Base-by-base conservation (phyloP, 2,797 vertebrate species). In the Acomys russatus region DNA sequence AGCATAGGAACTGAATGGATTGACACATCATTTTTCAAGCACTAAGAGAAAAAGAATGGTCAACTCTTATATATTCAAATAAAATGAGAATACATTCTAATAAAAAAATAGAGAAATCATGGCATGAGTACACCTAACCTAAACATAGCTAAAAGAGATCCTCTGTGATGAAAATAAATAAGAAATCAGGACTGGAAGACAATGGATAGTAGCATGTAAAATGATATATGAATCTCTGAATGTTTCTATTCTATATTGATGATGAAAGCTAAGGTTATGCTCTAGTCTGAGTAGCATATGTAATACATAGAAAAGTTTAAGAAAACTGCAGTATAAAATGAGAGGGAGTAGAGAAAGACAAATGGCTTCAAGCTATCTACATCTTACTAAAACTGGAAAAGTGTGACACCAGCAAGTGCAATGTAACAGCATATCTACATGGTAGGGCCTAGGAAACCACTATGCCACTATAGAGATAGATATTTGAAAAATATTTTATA, bases 71-170 rank as follows among this genome's bases (percentile, higher is more conserved):
- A 38, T 84, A 51, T 28, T 87, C 76, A 92, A 63, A 78, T 61
- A 82, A 93, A 92, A 96, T 63, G 30, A 88, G n/a, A 92, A 66
- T 12, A 95, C 49, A 92, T 84, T 88, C 33, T 82, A 51, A 93
- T 66, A 54, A 92, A 92, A 73, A 89, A 88, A 88, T 23, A 68
- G 80, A 77, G 15, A 95, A n/a, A 84, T 49, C 68, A 70, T 83
- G 54, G 92, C 51, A 79, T 54, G 2, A 83, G n/a, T 15, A 90
- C 17, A 93, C 20, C 38, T 82, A 63, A 71, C 44, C 61, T 73
- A 76, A 80, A 82, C 73, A 90, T 80, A 51, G 14, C 71, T 84
- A 80, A 96, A 94, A 23, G 59, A 79, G 70, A 5, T 85, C 68
- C 56, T 83, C 51, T 73, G 11, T 51, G 51, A 8, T 10, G 8